A percentile compares a stretch with the other conserved stretches of the same genome.
phyloP scores from a whole-genome alignment of 2,888 invertebrate species.

The Mythimna loreyi region DNA sequence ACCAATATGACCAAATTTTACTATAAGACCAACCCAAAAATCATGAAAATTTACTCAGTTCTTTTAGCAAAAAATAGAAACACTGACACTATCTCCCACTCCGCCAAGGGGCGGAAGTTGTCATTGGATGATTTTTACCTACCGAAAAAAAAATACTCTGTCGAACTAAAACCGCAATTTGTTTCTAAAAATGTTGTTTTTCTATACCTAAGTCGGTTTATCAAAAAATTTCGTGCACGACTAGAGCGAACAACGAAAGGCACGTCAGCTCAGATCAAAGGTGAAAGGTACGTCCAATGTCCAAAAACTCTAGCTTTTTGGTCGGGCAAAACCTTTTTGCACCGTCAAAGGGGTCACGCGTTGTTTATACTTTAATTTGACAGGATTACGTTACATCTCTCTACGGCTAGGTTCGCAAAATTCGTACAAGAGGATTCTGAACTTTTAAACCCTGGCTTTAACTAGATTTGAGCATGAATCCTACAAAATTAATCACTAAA shows the following conservation, averaged over 20 bases:
- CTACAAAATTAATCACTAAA: constrained; percentile 29
- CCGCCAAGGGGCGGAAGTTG: too few relatives aligned
- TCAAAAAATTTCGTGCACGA: constrained; percentile 31
- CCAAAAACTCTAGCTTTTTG: constrained; percentile 45
- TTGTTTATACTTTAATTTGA: constrained; percentile 57
- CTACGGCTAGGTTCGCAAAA: constrained; percentile 21
- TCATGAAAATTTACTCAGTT: too few relatives aligned
- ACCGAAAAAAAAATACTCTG: not conserved
- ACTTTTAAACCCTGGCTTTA: constrained; percentile 42
- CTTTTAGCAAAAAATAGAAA: too few relatives aligned
- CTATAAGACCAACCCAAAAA: too few relatives aligned
- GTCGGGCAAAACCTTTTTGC: constrained; percentile 28
- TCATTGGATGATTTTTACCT: too few relatives aligned
- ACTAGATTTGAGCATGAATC: constrained; percentile 24
- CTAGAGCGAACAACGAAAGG: constrained; percentile 34
- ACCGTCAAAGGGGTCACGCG: constrained; percentile 34
- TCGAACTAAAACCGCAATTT: not conserved
- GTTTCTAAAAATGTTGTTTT: constrained; percentile 8
- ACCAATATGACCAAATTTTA: too few relatives aligned
- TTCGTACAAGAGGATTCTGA: constrained; percentile 28
- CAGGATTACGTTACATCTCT: constrained; percentile 29
- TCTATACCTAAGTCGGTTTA: not conserved
- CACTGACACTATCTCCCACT: too few relatives aligned
- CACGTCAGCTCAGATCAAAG: constrained; percentile 37
- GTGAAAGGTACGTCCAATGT: constrained; percentile 28